phyloP scores from a whole-genome alignment of 2,797 vertebrate genomes.

The Huso huso region DNA sequence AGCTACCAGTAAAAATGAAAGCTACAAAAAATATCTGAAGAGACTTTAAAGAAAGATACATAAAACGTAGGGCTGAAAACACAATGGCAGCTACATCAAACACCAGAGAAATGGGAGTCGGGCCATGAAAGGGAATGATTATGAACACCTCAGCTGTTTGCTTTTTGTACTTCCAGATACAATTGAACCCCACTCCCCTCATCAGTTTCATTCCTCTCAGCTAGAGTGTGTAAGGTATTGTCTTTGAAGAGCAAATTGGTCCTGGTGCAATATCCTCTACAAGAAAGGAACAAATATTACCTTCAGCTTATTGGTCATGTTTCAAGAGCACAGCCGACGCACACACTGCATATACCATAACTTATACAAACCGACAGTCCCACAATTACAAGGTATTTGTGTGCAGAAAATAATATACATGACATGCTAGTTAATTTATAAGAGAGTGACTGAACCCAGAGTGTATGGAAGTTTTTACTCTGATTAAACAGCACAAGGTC shows the following conservation, averaged over 20 bases:
- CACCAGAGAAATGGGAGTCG: not conserved
- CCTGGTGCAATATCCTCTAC: conserved; percentile 1
- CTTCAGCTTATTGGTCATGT: too few relatives aligned
- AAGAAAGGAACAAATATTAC: conserved; percentile 3
- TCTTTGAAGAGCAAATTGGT: conserved; percentile 7
- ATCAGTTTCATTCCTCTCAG: not conserved
- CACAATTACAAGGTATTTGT: not conserved
- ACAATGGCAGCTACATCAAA: not conserved
- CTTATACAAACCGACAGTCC: too few relatives aligned
- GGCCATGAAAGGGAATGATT: not conserved
- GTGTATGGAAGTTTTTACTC: too few relatives aligned
- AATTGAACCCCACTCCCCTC: not conserved
- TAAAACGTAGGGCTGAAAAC: too few relatives aligned
- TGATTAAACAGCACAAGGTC: too few relatives aligned
- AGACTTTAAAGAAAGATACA: not conserved
- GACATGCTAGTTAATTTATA: too few relatives aligned
- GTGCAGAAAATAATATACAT: not conserved
- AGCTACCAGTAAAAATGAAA: not conserved
- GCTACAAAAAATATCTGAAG: not conserved
- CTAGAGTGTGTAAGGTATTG: not conserved
- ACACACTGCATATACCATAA: too few relatives aligned
- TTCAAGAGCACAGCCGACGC: too few relatives aligned
- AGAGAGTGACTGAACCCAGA: too few relatives aligned
- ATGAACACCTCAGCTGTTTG: not conserved
- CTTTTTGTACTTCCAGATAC: not conserved